These are phyloP conservation scores for Percopsis transmontana DNA, from an alignment of 2,113 vertebrate genomes.

Conservation along the genomic window DNA sequence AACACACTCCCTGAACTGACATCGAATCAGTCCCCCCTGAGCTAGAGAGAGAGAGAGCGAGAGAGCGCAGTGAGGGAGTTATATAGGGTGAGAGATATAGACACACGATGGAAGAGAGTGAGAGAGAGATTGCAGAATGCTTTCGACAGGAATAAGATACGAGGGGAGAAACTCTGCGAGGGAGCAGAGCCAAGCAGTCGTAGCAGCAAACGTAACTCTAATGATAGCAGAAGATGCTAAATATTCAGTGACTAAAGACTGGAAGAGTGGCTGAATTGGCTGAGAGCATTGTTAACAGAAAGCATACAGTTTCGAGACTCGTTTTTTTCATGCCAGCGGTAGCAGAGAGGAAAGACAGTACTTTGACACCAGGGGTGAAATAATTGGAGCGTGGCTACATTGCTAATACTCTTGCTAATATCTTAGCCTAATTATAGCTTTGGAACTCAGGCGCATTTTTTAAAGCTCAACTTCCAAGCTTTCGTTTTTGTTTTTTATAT, in stretches of 20 bases:
- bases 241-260: constrained; percentile 27
- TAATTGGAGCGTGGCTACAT: constrained; percentile 49
- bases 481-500: constrained; percentile 12
- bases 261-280: constrained; percentile 15
- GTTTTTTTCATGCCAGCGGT: not conserved
- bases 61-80: not conserved
- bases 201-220: constrained; percentile 22
- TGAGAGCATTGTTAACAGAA: constrained; percentile 15
- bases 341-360: constrained; percentile 10
- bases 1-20: constrained; percentile 55
- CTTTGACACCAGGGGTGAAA: constrained; percentile 21
- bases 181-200: not conserved
- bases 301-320: constrained; percentile 8
- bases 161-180: constrained; percentile 14
- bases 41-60: constrained; percentile 23
- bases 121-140: constrained; percentile 1
- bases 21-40: constrained; percentile 52
- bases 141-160: constrained; percentile 37
- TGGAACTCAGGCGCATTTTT: not conserved
- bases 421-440: constrained; percentile 43
- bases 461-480: constrained; percentile 21
- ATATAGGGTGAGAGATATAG: constrained; percentile 14
- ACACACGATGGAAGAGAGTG: not conserved
- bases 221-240: constrained; percentile 18
- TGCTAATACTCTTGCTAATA: constrained; percentile 44